Percentiles rank a stretch among this genome's conserved stretches.
Evolutionary conservation across 2,888 invertebrate species (phyloP).

Genomic region (Strigamia maritima): DNA sequence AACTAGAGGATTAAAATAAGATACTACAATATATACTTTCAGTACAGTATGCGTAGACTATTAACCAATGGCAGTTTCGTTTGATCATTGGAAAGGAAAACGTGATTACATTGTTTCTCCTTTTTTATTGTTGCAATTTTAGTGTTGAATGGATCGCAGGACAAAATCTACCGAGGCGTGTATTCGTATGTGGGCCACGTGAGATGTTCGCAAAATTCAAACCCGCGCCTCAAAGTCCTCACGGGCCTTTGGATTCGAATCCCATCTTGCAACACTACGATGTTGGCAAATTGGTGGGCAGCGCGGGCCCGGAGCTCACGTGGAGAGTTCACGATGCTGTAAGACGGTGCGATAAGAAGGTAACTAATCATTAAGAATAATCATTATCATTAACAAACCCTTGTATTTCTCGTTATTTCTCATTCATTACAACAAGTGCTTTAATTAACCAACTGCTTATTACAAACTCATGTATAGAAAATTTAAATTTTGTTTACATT

Average conservation of each 20-base stretch:
- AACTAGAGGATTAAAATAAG: no score
- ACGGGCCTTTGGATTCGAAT: conserved; percentile 52
- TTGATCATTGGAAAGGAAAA: background rate
- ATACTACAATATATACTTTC: no score
- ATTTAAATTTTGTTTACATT: no score
- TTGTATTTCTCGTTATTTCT: no score
- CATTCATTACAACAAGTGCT: no score
- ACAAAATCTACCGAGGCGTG: conserved; percentile 47
- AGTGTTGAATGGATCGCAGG: background rate
- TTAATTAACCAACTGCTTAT: no score
- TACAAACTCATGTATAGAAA: no score
- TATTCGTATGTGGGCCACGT: conserved; percentile 45
- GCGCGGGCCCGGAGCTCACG: conserved; percentile 81
- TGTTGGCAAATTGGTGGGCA: conserved; percentile 73
- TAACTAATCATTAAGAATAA: conserved; percentile 52
- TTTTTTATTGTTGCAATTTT: background rate
- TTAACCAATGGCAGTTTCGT: background rate
- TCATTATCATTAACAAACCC: no score
- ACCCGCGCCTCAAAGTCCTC: conserved; percentile 41
- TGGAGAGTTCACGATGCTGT: conserved; percentile 91
- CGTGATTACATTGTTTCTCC: background rate
- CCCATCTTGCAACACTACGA: conserved; percentile 85
- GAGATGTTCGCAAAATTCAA: conserved; percentile 74
- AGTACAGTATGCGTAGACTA: no score
- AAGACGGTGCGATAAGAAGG: conserved; percentile 84